Base-by-base conservation (phyloP, 2,113 vertebrate species). In the Echinops telfairi region DNA sequence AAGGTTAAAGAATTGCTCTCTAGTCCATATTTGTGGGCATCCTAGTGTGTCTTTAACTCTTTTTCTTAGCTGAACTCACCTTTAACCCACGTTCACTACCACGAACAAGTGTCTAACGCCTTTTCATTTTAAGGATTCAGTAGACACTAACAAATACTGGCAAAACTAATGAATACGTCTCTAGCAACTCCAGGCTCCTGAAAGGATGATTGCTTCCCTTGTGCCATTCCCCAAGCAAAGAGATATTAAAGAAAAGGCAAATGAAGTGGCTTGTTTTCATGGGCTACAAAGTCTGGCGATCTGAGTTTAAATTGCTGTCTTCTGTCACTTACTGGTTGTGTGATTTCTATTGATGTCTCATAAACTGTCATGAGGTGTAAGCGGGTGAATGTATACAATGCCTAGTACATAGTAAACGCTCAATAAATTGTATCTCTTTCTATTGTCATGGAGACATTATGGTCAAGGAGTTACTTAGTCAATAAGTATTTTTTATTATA, bases 81-180 rank as follows among this genome's bases (percentile, higher is more conserved):
- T 78, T 15, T 68, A 89, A 89, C 83, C 57, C 40, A 86, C 89
- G 87, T 85, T 90, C 57, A 85, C 31, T 31, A 20, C 16, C 29
- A 19, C 38, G 71, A 29, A 6, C 29, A 94, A 89, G 38, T 89
- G 91, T 92, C 83, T 83, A 85, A 85, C 92, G 68, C 47, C 4
- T 68, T 64, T 89, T 92, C 33, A 80, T 83, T 92, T 89, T 89
- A 95, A 92, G 83, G 27, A 76, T 64, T 93, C 81, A 85, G 71
- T 3, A 90, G 81, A 64, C 71, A 89, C n/a, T n/a, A 64, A 90
- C 33, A 83, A 93, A 92, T 83, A 96, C 3, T 92, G 86, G 91
- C 57, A 88, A 83, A 93, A 82, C 7, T 11, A 85, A 94, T 47
- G 33, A 25, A 62, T 62, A 23, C 60, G 4, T 62, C 60, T 22